Conservation (phyloP, 2,113 vertebrate species). For the Colossoma macropomum region DNA sequence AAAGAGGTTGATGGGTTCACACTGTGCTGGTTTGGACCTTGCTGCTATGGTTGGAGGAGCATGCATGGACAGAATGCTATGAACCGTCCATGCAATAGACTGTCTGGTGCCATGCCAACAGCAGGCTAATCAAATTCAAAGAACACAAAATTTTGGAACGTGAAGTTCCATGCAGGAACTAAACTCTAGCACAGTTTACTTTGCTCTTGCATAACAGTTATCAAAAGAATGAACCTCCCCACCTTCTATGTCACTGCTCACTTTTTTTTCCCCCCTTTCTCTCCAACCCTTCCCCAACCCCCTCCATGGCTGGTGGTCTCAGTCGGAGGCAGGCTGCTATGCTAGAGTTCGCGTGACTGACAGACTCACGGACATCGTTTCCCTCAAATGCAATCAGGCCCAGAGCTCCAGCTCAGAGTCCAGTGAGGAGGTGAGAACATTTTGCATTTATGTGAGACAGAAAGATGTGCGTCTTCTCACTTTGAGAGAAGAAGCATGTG, state of each 20-base stretch:
- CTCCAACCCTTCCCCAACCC: not conserved
- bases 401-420: conserved; percentile 70
- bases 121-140: not conserved
- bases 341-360: conserved; percentile 45
- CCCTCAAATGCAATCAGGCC: conserved; percentile 56
- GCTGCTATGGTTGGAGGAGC: not conserved
- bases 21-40: not conserved
- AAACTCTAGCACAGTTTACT: conserved; percentile 5
- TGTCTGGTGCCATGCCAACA: not conserved
- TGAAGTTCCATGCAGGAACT: conserved; percentile 1
- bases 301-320: not conserved
- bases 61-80: not conserved
- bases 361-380: conserved; percentile 44
- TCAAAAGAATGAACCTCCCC: not conserved
- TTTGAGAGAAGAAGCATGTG: not conserved
- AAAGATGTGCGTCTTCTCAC: too few relatives aligned
- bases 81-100: conserved; percentile 49
- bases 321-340: conserved; percentile 61
- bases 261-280: not conserved
- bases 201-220: conserved; percentile 20
- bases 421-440: conserved; percentile 67
- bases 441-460: too few relatives aligned
- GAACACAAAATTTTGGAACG: not conserved
- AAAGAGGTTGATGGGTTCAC: not conserved
- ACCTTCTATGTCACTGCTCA: not conserved